Conservation (phyloP, 2,797 vertebrate species). For the Lacerta agilis region DNA sequence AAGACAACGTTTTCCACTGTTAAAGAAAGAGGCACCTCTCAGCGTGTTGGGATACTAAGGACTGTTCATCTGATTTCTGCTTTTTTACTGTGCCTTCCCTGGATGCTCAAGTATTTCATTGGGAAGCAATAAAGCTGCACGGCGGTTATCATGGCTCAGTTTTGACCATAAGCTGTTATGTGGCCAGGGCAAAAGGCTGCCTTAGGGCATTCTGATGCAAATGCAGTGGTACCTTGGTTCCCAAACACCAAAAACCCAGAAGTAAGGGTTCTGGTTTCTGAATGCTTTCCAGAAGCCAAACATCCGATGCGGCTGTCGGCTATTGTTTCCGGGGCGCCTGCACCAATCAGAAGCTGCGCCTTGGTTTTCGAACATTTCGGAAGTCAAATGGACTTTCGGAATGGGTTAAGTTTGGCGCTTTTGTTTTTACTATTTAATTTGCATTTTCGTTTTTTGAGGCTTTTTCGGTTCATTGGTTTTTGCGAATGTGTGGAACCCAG, state of each 20-base stretch:
- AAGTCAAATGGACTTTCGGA: no score
- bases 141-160: neutral
- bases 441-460: no score
- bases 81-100: neutral
- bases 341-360: no score
- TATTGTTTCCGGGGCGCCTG: no score
- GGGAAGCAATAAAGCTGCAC: neutral
- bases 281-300: no score
- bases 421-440: no score
- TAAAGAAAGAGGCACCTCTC: neutral
- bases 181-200: neutral
- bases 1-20: neutral
- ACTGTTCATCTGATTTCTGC: neutral
- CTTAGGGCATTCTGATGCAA: neutral
- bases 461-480: no score
- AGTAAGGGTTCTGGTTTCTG: no score
- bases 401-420: no score
- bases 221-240: neutral
- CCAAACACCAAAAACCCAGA: no score
- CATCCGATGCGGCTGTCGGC: rapidly evolving
- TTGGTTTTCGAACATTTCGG: no score
- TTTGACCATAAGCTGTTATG: neutral
- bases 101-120: neutral
- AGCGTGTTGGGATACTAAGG: neutral
- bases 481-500: no score